Base-by-base conservation (phyloP, 2,888 invertebrate genomes). In the Ophraella communa region DNA sequence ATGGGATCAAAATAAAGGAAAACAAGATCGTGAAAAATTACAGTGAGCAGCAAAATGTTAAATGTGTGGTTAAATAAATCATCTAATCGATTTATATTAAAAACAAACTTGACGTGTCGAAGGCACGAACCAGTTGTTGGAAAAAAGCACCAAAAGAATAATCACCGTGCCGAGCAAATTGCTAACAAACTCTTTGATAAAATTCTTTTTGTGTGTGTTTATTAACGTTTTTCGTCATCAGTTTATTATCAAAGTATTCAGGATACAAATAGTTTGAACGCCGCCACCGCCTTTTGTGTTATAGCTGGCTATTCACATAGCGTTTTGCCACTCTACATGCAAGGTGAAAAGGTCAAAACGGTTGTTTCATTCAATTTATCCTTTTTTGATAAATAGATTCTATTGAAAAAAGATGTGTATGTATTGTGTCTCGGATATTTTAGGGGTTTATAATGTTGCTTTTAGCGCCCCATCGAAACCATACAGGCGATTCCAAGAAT, bases 241-340 rank as follows among this genome's bases (percentile, higher is more conserved):
- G 17, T 52, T 52, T 52, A 52, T 52, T 52, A 52, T 33, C 33
- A 35, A 52, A 52, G 52, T 33, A 33, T 18, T 30, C 33, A n/a
- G 14, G 8, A 52, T 52, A 52, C 52, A 33, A 52, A 52, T 52
- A 52, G 52, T 52, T 20, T 47, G 30, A 52, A 30, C 52, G 52
- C 18, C 30, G n/a, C n/a, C n/a, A n/a, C n/a, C n/a, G n/a, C n/a
- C n/a, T 14, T 14, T 14, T 20, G 10, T n/a, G 18, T n/a, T n/a
- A n/a, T n/a, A n/a, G n/a, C 45, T 8, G 3, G 24, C 49, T 23
- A 49, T 24, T 23, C 24, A 24, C 49, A 49, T 49, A 23, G 24
- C 21, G 3, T 49, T 49, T 23, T 23, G 49, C 49, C 24, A 24
- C 23, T n/a, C n/a, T 21, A 49, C 49, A 49, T 49, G 49, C 49